phyloP scores from a whole-genome alignment of 2,797 vertebrate species.

The Sebastes flavidus region DNA sequence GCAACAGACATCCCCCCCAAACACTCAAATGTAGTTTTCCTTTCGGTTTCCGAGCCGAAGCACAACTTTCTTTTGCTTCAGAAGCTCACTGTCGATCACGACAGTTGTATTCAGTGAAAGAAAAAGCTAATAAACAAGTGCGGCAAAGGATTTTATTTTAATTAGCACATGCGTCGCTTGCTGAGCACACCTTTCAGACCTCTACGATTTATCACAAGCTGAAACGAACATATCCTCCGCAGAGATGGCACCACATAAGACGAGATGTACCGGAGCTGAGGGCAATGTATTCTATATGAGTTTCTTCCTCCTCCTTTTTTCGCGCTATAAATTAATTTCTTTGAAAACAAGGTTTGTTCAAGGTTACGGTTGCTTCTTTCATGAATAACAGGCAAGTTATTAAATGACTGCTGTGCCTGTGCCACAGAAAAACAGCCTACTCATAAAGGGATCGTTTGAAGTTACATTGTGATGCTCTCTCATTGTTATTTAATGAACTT shows the following conservation, averaged over 20 bases:
- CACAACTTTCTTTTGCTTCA: not conserved
- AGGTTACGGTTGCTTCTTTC: constrained; percentile 48
- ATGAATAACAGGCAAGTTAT: constrained; percentile 61
- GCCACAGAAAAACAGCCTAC: constrained; percentile 49
- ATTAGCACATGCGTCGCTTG: not conserved
- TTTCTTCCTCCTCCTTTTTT: constrained; percentile 19
- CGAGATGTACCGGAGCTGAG: constrained; percentile 8
- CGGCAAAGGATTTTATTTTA: not conserved
- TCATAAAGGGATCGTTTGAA: constrained; percentile 67
- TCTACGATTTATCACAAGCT: not conserved
- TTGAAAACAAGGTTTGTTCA: constrained; percentile 57
- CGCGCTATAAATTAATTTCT: constrained; percentile 46
- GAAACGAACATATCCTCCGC: not conserved
- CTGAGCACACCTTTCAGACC: not conserved
- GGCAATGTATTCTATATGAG: constrained; percentile 13
- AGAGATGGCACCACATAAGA: not conserved
- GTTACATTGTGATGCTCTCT: constrained; percentile 63
- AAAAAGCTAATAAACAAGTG: not conserved
- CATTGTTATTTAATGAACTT: constrained; percentile 75
- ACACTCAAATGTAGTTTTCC: not conserved
- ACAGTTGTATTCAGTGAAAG: not conserved
- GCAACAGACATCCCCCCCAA: not conserved
- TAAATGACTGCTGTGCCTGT: constrained; percentile 48
- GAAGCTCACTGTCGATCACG: not conserved
- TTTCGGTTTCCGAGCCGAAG: not conserved